Evolutionary conservation across 2,113 vertebrate species (phyloP), one percentile per base, ranked within the genome.

Genomic region (Notothenia coriiceps): DNA sequence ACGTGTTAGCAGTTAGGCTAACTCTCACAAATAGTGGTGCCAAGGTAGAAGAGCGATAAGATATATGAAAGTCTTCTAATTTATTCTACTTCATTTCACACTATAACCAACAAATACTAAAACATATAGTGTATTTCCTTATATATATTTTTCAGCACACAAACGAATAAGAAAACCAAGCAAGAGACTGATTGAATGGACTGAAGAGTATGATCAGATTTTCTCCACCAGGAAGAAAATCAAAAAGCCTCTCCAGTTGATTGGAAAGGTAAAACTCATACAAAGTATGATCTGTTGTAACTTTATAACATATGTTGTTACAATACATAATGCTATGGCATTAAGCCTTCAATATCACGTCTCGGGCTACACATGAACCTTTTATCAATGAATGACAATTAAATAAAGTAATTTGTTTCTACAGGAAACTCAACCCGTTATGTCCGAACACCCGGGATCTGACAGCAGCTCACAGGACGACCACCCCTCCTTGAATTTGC

Each of bases 91-190:
- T 12, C 18, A 4, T 57, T 40, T 33, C 2, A 13, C 54, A 46
- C 17, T 14, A 54, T 22, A 25, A 79, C 63, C 8, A 64, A 49
- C 22, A 14, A 18, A 6, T 15, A 43, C n/a, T 1, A 15, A 35
- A 61, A 25, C 40, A 49, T 7, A 20, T 46, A 40, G 9, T 43
- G 20, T 69, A 1, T 59, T 63, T 61, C 33, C 3, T 10, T 57
- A 10, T 56, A 2, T 77, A 10, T 91, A 22, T 40, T 57, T 79
- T 76, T 92, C 93, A 94, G 97, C 96, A 88, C 96, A 97, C 91
- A 99, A 99, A 83, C 96, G 97, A 71, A 96, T 97, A 87, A 95
- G 97, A 91, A 99, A 97, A 93, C 97, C 98, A 15, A 99, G 98
- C 93, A 99, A 98, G 91, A 94, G 98, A 92, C 96, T 98, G 88